Conservation (phyloP, 2,113 vertebrate species). For the Salminus brasiliensis region DNA sequence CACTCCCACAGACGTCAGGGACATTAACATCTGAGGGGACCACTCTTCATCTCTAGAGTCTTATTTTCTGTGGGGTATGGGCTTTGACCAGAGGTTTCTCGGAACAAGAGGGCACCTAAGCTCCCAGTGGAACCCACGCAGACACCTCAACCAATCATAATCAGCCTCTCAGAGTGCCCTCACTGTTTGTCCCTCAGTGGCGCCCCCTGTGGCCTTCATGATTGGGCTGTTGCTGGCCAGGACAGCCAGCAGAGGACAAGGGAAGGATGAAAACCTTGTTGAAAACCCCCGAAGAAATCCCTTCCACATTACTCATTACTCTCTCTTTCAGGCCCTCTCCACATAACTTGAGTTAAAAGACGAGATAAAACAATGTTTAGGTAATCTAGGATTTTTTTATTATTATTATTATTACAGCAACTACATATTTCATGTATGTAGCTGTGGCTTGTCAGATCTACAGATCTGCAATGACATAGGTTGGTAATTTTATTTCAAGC, state of each 20-base stretch:
- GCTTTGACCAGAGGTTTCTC: constrained; percentile 50
- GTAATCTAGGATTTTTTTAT: constrained; percentile 82
- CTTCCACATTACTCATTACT: constrained; percentile 25
- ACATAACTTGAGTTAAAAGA: constrained; percentile 75
- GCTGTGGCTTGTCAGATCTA: constrained; percentile 75
- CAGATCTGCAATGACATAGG: constrained; percentile 74
- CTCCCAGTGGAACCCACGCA: constrained; percentile 37
- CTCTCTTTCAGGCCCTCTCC: constrained; percentile 61
- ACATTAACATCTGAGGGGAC: constrained; percentile 90
- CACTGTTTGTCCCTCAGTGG: constrained; percentile 39
- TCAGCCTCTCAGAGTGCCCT: constrained; percentile 40
- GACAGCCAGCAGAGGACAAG: constrained; percentile 66
- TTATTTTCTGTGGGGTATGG: constrained; percentile 47
- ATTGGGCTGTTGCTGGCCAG: constrained; percentile 53
- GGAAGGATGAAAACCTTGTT: constrained; percentile 69
- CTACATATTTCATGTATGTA: constrained; percentile 72
- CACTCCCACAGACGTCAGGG: constrained; percentile 95
- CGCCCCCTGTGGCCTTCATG: constrained; percentile 42
- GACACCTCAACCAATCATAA: constrained; percentile 47
- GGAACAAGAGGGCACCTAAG: constrained; percentile 47
- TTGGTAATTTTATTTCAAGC: constrained; percentile 73
- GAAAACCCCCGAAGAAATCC: background rate
- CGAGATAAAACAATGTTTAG: constrained; percentile 55
- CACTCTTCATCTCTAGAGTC: constrained; percentile 40
- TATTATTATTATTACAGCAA: constrained; percentile 72